Evolutionary conservation across 2,113 vertebrate genomes (phyloP), one percentile per base, ranked within the genome.

Genomic region (Bufo gargarizans): DNA sequence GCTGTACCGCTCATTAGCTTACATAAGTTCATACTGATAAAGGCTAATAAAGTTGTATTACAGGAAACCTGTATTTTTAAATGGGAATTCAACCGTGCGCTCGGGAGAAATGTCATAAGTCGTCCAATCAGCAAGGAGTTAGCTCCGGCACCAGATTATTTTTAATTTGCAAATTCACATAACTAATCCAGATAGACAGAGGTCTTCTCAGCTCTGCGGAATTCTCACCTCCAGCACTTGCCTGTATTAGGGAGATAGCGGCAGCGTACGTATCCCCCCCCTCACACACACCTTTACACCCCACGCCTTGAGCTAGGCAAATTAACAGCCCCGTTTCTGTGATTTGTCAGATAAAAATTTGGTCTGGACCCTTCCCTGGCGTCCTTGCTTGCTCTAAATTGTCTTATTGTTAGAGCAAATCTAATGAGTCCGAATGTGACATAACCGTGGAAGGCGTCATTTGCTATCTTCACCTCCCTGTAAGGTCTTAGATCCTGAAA

Each of bases 301-400:
- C n/a, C 72, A 74, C 17, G 61, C 67, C 86, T 88, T 43, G 61
- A 87, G 77, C 22, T 47, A 82, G 12, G 10, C 80, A 65, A 83
- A 88, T 82, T 88, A 88, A 88, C 79, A 77, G 58, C 79, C n/a
- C 59, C 45, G 49, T 82, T 77, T 76, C 56, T 77, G 69, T 6
- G 20, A 88, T 83, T 58, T 61, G 74, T 83, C 47, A 88, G 69
- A 76, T 88, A 77, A 88, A 63, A 82, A 56, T 56, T 82, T 58
- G 53, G 80, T 72, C 78, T 63, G 71, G 79, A 79, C 69, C 78
- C 58, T 50, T 65, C 58, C n/a, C 14, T 20, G 7, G 22, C 5
- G 77, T 72, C 80, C 55, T 82, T 45, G 17, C 69, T 55, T 14
- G 12, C 50, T 19, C 63, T 19, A 82, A 88, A 88, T 83, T 65